Percentiles rank a stretch among this genome's conserved stretches.
Evolutionary conservation across 2,113 vertebrate genomes (phyloP).

Genomic region (Murina feae): DNA sequence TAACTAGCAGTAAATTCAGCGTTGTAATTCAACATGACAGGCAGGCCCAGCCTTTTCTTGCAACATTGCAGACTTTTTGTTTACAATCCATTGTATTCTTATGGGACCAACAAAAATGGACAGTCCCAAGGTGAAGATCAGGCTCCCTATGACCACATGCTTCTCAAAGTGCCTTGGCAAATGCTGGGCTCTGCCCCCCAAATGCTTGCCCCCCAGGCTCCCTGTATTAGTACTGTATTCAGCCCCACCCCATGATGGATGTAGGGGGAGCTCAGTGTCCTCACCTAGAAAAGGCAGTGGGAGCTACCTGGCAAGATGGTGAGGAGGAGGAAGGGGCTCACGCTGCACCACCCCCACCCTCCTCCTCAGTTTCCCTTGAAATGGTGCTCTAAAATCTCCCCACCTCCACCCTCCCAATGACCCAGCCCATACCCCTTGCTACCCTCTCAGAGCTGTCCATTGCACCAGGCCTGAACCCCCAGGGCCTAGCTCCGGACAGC

Average conservation of each 20-base stretch:
- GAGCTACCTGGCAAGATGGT: not conserved
- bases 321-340: not conserved
- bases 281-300: not conserved
- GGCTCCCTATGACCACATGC: too few species aligned
- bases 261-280: not conserved
- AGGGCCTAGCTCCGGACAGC: not conserved
- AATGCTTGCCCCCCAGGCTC: not conserved
- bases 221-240: not conserved
- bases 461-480: not conserved
- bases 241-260: not conserved
- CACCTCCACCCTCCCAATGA: not conserved
- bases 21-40: too few species aligned
- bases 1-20: not conserved
- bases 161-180: not conserved
- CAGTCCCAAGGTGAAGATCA: not conserved
- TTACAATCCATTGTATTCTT: not conserved
- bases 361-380: not conserved
- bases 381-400: not conserved
- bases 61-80: not conserved
- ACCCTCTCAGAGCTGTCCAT: not conserved
- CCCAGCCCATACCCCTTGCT: not conserved
- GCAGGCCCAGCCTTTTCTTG: not conserved
- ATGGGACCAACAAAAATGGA: not conserved
- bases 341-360: rapidly evolving
- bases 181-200: not conserved